phyloP scores from a whole-genome alignment of 2,888 invertebrate genomes.

The Alcis repandata region DNA sequence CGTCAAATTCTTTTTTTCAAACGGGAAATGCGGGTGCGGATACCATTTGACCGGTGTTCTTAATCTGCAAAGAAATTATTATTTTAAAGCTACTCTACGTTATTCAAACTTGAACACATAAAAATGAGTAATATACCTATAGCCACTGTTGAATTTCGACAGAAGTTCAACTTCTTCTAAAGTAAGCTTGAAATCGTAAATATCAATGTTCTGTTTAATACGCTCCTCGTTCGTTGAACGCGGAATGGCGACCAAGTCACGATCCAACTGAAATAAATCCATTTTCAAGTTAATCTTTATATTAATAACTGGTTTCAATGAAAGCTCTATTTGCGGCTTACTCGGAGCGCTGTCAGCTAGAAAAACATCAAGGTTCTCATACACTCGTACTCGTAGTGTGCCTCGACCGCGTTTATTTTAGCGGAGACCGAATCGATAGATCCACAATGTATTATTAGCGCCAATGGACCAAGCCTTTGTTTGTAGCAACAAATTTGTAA shows the following conservation, averaged over 20 bases:
- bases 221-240: constrained; percentile 86
- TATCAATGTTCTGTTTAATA: constrained; percentile 84
- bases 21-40: constrained; percentile 74
- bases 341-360: constrained; percentile 7
- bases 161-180: constrained; percentile 81
- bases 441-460: constrained; percentile 17
- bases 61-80: constrained; percentile 8
- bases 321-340: constrained; percentile 30
- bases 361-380: constrained; percentile 9
- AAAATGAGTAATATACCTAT: constrained; percentile 39
- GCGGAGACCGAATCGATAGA: constrained; percentile 22
- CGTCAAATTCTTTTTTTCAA: constrained; percentile 75
- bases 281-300: constrained; percentile 30
- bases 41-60: constrained; percentile 50
- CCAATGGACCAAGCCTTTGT: background rate
- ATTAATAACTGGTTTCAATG: constrained; percentile 39
- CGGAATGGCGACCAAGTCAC: constrained; percentile 86
- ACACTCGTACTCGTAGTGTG: background rate
- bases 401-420: constrained; percentile 25
- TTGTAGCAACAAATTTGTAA: background rate
- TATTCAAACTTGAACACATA: background rate
- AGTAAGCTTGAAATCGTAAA: constrained; percentile 85
- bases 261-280: constrained; percentile 76
- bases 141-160: constrained; percentile 81
- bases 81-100: background rate